These are phyloP conservation scores for Lasioglossum figueresi DNA, from an alignment of 2,888 invertebrate genomes.

Conservation along the genomic window DNA sequence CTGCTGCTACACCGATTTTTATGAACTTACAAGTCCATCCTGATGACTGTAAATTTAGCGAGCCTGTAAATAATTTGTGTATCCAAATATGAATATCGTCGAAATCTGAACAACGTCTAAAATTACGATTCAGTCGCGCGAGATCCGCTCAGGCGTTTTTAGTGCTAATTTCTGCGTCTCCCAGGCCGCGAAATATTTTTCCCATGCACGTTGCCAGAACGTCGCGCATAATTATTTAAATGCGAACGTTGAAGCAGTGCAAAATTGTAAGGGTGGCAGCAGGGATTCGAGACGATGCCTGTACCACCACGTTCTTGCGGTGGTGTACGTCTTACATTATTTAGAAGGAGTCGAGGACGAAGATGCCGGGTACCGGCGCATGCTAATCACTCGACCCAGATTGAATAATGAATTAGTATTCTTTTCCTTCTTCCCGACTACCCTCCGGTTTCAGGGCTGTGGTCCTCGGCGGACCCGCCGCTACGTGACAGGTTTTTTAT, in stretches of 20 bases:
- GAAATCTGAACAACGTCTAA: background rate
- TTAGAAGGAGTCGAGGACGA: constrained; percentile 78
- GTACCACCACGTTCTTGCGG: constrained; percentile 68
- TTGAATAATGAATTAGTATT: constrained; percentile 88
- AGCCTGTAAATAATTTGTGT: background rate
- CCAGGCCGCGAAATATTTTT: constrained; percentile 9
- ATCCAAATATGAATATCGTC: background rate
- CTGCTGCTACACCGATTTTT: too few species aligned
- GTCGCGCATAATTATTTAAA: constrained; percentile 59
- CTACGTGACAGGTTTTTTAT: constrained; percentile 85
- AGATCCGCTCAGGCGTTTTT: background rate
- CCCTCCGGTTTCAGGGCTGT: constrained; percentile 79
- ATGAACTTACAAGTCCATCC: too few species aligned
- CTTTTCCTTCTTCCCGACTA: constrained; percentile 83
- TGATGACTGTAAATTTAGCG: background rate
- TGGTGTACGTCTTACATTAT: constrained; percentile 81
- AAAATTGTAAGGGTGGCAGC: constrained; percentile 48
- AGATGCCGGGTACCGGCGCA: constrained; percentile 78
- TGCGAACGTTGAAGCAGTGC: constrained; percentile 38
- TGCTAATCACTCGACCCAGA: constrained; percentile 87
- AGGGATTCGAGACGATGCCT: constrained; percentile 46
- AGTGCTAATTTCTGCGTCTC: background rate
- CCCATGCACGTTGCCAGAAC: constrained; percentile 8
- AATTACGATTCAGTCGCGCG: background rate
- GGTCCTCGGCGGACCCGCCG: constrained; percentile 74